phyloP scores from a whole-genome alignment of 2,888 invertebrate species.

The Meliscaeva auricollis region DNA sequence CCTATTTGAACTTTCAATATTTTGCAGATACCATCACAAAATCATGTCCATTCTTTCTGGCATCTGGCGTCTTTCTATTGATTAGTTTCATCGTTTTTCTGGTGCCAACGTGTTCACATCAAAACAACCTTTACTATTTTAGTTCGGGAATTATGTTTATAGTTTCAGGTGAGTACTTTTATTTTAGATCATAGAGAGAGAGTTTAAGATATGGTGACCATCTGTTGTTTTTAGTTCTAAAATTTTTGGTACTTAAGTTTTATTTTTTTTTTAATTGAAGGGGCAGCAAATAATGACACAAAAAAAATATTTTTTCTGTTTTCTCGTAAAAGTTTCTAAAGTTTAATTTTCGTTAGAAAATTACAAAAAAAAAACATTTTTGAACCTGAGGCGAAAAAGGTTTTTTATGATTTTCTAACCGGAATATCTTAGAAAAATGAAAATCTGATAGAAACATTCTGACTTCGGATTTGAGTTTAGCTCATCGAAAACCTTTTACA shows the following conservation, averaged over 20 bases:
- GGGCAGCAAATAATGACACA: no score
- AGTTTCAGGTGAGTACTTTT: conserved; percentile 90
- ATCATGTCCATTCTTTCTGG: conserved; percentile 92
- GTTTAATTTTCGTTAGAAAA: no score
- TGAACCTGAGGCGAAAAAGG: no score
- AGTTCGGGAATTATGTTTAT: conserved; percentile 94
- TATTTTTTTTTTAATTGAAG: background rate
- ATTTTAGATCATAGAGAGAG: background rate
- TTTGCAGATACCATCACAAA: conserved; percentile 93
- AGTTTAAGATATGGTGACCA: conserved; percentile 3
- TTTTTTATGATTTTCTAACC: no score
- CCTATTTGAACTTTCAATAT: conserved; percentile 34
- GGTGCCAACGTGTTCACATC: conserved; percentile 90
- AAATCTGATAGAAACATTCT: no score
- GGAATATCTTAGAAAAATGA: no score
- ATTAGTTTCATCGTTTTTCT: conserved; percentile 92
- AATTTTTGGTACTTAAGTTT: background rate
- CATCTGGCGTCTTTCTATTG: conserved; percentile 90
- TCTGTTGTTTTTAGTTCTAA: background rate
- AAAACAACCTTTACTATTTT: conserved; percentile 92
- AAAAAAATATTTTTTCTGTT: no score
- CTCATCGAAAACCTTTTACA: no score
- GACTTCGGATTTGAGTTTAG: no score
- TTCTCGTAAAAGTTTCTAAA: no score
- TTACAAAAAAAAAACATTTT: no score